Percentiles rank a stretch among this genome's conserved stretches.
phyloP scores from a whole-genome alignment of 2,888 invertebrate genomes.

The Stegana nigrithorax region DNA sequence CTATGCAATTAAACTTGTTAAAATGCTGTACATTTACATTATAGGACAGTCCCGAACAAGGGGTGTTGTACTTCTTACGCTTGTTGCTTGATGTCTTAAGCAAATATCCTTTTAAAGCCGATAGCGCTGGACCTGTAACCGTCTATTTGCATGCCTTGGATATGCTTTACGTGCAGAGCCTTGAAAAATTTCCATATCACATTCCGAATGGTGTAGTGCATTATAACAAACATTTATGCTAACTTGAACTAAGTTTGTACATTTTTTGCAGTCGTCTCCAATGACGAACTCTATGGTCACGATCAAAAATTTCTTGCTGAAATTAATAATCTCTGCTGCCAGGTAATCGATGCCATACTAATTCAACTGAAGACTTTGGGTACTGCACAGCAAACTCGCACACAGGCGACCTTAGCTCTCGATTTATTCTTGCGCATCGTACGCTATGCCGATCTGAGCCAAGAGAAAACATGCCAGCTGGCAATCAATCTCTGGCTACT shows the following conservation, averaged over 20 bases:
- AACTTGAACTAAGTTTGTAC: background rate
- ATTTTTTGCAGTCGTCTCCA: constrained; percentile 80
- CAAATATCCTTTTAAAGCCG: constrained; percentile 78
- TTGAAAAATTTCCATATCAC: constrained; percentile 88
- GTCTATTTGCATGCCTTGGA: constrained; percentile 83
- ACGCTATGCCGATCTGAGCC: constrained; percentile 74
- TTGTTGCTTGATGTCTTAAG: constrained; percentile 85
- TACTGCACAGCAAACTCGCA: constrained; percentile 74
- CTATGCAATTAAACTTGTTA: too few relatives aligned
- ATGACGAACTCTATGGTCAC: constrained; percentile 90
- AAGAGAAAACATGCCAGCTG: constrained; percentile 74
- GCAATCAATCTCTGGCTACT: constrained; percentile 87
- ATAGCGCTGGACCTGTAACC: constrained; percentile 75
- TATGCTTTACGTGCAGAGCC: constrained; percentile 81
- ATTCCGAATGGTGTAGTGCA: constrained; percentile 75
- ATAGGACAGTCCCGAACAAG: constrained; percentile 89
- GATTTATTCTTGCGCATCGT: constrained; percentile 80
- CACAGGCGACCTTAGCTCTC: constrained; percentile 79
- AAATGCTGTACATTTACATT: too few relatives aligned
- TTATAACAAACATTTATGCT: background rate
- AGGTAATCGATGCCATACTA: constrained; percentile 82
- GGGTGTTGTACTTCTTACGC: constrained; percentile 83
- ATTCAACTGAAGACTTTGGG: constrained; percentile 78
- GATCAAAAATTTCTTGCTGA: constrained; percentile 87
- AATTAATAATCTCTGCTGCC: constrained; percentile 80